Percentiles rank a stretch among this genome's conserved stretches.
These are phyloP conservation scores for Henicopernis longicauda DNA, from an alignment of 2,113 vertebrate genomes.

Conservation along the genomic window DNA sequence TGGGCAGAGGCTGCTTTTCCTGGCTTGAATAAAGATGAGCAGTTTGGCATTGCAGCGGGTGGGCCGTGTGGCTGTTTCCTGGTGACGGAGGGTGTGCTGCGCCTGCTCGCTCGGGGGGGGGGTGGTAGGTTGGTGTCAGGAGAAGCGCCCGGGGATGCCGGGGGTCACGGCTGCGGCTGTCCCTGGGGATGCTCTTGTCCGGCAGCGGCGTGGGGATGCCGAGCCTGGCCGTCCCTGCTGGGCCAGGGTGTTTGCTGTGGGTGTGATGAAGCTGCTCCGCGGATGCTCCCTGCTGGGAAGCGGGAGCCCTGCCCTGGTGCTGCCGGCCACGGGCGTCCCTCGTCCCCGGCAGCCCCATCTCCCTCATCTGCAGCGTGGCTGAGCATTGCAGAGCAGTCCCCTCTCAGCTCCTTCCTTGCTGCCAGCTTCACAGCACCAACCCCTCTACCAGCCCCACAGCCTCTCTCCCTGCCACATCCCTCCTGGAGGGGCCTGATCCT, in stretches of 20 bases:
- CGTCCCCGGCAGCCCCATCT: neutral
- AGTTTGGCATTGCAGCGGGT: neutral
- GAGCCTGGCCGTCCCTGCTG: rapidly evolving
- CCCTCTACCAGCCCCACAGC: neutral
- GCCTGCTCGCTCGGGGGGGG: neutral
- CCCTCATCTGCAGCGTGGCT: too few relatives aligned
- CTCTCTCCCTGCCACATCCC: neutral
- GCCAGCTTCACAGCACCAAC: neutral
- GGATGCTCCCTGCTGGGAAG: rapidly evolving
- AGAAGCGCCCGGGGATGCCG: neutral
- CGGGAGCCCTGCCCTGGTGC: rapidly evolving
- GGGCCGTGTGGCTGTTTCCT: neutral
- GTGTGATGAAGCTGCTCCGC: neutral
- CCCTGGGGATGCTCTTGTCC: neutral
- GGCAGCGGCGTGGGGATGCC: neutral
- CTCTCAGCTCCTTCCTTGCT: rapidly evolving
- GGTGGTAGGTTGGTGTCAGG: neutral
- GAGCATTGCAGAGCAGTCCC: neutral
- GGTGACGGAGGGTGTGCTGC: rapidly evolving
- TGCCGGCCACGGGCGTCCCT: rapidly evolving
- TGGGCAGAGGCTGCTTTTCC: neutral
- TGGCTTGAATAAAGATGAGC: neutral
- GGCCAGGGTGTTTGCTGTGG: neutral
- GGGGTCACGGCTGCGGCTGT: neutral
- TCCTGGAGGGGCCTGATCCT: neutral